These are phyloP conservation scores for Myotis pilosus DNA, from an alignment of 2,797 vertebrate species.

Conservation along the genomic window DNA sequence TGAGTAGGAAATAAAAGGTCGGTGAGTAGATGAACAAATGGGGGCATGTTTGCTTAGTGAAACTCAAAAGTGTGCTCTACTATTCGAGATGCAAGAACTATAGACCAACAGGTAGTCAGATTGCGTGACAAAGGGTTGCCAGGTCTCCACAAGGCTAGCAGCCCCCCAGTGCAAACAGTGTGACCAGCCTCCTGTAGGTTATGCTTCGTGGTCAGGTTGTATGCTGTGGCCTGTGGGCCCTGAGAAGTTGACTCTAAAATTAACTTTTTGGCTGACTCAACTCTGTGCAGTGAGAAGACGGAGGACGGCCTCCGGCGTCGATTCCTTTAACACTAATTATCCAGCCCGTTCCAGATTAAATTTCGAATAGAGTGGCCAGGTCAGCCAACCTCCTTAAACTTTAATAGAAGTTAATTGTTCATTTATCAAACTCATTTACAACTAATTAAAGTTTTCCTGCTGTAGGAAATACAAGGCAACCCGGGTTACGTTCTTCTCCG, in stretches of 20 bases:
- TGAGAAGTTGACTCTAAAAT: slow-evolving; percentile 72
- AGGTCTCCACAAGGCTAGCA: fast-evolving
- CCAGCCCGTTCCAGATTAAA: slow-evolving; percentile 81
- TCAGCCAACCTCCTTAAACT: slow-evolving; percentile 84
- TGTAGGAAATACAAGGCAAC: slow-evolving; percentile 75
- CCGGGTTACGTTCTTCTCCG: slow-evolving; percentile 22
- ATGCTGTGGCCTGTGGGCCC: slow-evolving; percentile 44
- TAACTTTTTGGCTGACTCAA: slow-evolving; percentile 83
- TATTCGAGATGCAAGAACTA: neutral
- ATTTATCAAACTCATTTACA: slow-evolving; percentile 86
- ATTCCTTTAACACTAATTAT: slow-evolving; percentile 83
- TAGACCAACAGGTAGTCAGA: neutral
- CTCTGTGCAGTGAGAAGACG: slow-evolving; percentile 71
- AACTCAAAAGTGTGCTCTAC: neutral
- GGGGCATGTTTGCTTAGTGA: neutral
- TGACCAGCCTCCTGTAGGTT: slow-evolving; percentile 38
- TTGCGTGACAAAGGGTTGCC: neutral
- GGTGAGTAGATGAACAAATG: neutral
- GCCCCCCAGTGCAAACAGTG: neutral
- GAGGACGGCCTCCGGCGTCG: slow-evolving; percentile 78
- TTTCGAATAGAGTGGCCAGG: slow-evolving; percentile 81
- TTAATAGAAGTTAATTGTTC: slow-evolving; percentile 87
- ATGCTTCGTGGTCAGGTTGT: slow-evolving; percentile 62
- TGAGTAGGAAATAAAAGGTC: neutral
- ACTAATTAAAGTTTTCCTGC: slow-evolving; percentile 85